Percentiles rank a stretch among this genome's conserved stretches.
Evolutionary conservation across 2,113 vertebrate genomes (phyloP).

Genomic region (Thunnus maccoyii): DNA sequence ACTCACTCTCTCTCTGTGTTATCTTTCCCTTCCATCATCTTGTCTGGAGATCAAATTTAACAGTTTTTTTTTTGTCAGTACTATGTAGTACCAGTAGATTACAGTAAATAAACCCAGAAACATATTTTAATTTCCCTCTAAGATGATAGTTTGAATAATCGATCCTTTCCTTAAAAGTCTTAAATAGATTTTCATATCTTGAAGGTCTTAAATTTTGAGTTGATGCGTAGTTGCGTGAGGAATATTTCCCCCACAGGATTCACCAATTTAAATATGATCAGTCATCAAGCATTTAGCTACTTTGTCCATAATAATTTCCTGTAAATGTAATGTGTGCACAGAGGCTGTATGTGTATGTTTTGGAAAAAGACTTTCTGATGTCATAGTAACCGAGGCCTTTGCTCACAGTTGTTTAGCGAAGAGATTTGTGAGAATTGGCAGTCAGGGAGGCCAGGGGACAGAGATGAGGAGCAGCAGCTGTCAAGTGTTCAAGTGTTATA

Average conservation of each 20-base stretch:
- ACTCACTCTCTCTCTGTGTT: background rate
- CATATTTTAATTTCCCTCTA: too few species aligned
- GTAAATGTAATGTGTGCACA: background rate
- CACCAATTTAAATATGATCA: too few species aligned
- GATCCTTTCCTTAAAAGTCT: background rate
- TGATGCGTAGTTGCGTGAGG: too few species aligned
- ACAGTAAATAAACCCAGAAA: too few species aligned
- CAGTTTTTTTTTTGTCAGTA: background rate
- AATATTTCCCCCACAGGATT: too few species aligned
- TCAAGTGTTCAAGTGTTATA: constrained; percentile 6
- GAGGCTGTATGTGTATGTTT: background rate
- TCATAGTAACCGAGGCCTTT: background rate
- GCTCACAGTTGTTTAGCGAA: background rate
- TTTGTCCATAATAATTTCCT: too few species aligned
- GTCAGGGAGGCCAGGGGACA: background rate
- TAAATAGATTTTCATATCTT: background rate
- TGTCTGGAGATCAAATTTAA: background rate
- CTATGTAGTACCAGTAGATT: background rate
- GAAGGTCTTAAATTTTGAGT: too few species aligned
- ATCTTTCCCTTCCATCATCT: background rate
- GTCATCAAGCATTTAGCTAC: too few species aligned
- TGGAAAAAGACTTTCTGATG: background rate
- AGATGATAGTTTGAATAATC: background rate
- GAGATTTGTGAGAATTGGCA: constrained; percentile 22
- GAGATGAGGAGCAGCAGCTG: constrained; percentile 53